Conservation (phyloP, 92 coral and sea anemone genomes). For the Nematostella vectensis region DNA sequence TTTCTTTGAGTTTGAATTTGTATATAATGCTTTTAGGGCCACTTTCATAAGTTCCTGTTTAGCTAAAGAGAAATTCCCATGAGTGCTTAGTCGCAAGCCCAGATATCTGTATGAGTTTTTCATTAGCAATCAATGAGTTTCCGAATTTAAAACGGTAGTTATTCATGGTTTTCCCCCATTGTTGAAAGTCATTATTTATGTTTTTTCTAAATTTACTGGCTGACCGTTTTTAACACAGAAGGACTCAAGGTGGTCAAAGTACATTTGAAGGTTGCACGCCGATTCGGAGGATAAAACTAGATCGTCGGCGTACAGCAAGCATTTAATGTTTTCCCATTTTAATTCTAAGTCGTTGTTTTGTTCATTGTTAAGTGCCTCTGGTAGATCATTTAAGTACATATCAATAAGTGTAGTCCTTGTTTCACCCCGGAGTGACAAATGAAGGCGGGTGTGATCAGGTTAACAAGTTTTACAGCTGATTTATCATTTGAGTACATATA, state of each 20-base stretch:
- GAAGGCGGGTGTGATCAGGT: slow-evolving; percentile 6
- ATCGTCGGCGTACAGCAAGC: slow-evolving; percentile 10
- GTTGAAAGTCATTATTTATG: slow-evolving; percentile 6
- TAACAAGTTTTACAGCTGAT: slow-evolving; percentile 6
- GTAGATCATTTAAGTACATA: slow-evolving; percentile 16
- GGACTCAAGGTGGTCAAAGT: background rate
- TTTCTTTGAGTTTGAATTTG: background rate
- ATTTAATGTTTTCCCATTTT: background rate
- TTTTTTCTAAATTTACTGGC: slow-evolving; percentile 11
- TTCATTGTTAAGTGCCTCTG: slow-evolving; percentile 9
- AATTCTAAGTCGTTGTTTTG: background rate
- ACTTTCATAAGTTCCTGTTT: slow-evolving; percentile 9
- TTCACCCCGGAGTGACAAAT: slow-evolving; percentile 14
- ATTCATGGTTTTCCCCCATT: background rate
- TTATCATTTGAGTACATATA: slow-evolving; percentile 21
- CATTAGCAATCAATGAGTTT: background rate
- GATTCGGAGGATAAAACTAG: slow-evolving; percentile 1
- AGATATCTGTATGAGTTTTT: slow-evolving; percentile 8
- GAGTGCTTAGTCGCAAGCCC: slow-evolving; percentile 6
- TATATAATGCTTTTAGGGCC: slow-evolving; percentile 6
- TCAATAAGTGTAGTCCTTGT: slow-evolving; percentile 29
- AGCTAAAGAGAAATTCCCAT: slow-evolving; percentile 7
- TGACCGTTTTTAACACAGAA: background rate
- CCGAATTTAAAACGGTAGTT: background rate
- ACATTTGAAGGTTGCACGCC: slow-evolving; percentile 2